Percentiles rank a stretch among this genome's conserved stretches.
Evolutionary conservation across 2,888 invertebrate genomes (phyloP).

Genomic region (Euplexia lucipara): DNA sequence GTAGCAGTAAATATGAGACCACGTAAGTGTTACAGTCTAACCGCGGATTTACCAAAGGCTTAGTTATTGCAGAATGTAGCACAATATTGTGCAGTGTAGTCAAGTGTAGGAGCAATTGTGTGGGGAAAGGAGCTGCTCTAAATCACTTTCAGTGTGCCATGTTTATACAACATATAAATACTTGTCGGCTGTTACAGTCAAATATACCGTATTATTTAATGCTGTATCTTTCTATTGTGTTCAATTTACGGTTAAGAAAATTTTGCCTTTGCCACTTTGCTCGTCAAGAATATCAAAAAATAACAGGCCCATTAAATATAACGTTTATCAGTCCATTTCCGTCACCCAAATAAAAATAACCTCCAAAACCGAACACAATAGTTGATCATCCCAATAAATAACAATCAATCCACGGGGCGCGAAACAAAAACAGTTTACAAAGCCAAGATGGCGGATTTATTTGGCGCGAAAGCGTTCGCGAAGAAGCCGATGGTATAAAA

Average conservation of each 20-base stretch:
- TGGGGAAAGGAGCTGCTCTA: conserved; percentile 33
- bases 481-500: conserved; percentile 80
- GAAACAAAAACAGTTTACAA: conserved; percentile 86
- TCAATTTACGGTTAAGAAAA: background rate
- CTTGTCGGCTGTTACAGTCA: background rate
- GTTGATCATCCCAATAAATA: conserved; percentile 79
- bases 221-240: background rate
- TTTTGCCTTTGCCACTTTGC: background rate
- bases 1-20: conserved; percentile 1
- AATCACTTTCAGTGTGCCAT: conserved; percentile 35
- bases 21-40: conserved; percentile 13
- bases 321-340: conserved; percentile 38
- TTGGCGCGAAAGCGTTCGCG: conserved; percentile 83
- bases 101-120: conserved; percentile 44
- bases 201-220: background rate
- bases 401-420: conserved; percentile 79
- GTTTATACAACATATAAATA: conserved; percentile 34
- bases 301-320: conserved; percentile 33
- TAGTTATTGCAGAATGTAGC: conserved; percentile 38
- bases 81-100: conserved; percentile 43
- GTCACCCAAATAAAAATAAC: conserved; percentile 43
- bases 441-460: conserved; percentile 87
- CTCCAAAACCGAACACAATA: conserved; percentile 64
- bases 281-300: conserved; percentile 10
- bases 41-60: conserved; percentile 16